Evolutionary conservation across 1,140 invertebrate genomes (phyloP).

Genomic region (Harpegnathos saltator): DNA sequence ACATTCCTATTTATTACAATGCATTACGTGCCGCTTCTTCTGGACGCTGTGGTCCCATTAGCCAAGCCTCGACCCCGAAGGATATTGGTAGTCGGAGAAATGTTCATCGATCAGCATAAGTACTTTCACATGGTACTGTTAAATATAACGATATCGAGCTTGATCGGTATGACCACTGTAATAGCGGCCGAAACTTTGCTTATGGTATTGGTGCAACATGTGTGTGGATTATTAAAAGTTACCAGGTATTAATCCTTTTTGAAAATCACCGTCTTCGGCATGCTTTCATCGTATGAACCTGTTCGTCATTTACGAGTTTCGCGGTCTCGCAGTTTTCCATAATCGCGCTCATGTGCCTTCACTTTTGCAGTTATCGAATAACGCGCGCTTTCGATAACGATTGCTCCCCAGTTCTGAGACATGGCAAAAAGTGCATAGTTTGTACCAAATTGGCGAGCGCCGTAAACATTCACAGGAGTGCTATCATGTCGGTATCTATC

Average conservation of each 20-base stretch:
- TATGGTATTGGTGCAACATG: background rate
- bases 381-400: background rate
- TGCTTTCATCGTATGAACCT: background rate
- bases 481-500: too few relatives aligned
- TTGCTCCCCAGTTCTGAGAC: background rate
- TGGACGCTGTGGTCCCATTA: background rate
- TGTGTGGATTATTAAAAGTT: background rate
- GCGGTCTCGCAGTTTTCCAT: background rate
- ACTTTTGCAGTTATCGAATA: conserved; percentile 10
- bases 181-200: conserved; percentile 2
- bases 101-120: background rate
- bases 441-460: background rate
- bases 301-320: background rate
- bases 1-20: conserved; percentile 5
- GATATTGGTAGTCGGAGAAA: background rate
- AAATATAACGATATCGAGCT: background rate
- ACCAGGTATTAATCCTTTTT: background rate
- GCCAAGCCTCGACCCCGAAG: conserved; percentile 11
- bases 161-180: conserved; percentile 10
- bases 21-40: conserved; percentile 12
- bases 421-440: background rate
- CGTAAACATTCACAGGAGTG: background rate
- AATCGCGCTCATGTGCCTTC: background rate
- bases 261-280: background rate
- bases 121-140: conserved; percentile 5